A percentile compares a stretch with the other conserved stretches of the same genome.
Evolutionary conservation across 2,797 vertebrate genomes (phyloP).

Genomic region (Bucorvus abyssinicus): DNA sequence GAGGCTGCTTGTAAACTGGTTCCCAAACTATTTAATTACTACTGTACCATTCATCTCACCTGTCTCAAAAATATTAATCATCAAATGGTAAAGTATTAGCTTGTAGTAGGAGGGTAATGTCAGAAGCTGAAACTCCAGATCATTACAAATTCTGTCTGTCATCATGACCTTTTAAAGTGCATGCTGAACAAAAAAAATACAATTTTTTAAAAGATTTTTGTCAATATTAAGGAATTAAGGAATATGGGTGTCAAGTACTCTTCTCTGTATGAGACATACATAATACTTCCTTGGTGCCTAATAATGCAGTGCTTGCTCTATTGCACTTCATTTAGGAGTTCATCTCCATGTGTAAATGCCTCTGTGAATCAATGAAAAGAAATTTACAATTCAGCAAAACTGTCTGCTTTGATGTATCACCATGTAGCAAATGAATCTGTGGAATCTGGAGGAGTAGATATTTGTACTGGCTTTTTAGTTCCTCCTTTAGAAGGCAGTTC

Average conservation of each 20-base stretch:
- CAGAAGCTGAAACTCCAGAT: constrained; percentile 43
- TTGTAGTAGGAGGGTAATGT: background rate
- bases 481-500: background rate
- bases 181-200: background rate
- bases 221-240: background rate
- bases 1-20: constrained; percentile 31
- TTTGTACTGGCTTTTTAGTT: constrained; percentile 4
- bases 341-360: background rate
- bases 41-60: constrained; percentile 2
- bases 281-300: background rate
- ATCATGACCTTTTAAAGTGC: background rate
- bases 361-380: constrained; percentile 49
- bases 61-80: constrained; percentile 59
- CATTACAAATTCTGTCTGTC: constrained; percentile 5
- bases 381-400: constrained; percentile 41
- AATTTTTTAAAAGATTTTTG: background rate
- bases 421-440: constrained; percentile 16
- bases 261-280: background rate
- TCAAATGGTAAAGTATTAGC: constrained; percentile 42
- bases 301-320: background rate
- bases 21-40: constrained; percentile 58
- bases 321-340: constrained; percentile 31
- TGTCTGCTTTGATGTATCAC: constrained; percentile 43
- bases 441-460: constrained; percentile 53
- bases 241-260: background rate